Evolutionary conservation across 2,113 vertebrate genomes (phyloP).

Genomic region (Myotis lucifugus): DNA sequence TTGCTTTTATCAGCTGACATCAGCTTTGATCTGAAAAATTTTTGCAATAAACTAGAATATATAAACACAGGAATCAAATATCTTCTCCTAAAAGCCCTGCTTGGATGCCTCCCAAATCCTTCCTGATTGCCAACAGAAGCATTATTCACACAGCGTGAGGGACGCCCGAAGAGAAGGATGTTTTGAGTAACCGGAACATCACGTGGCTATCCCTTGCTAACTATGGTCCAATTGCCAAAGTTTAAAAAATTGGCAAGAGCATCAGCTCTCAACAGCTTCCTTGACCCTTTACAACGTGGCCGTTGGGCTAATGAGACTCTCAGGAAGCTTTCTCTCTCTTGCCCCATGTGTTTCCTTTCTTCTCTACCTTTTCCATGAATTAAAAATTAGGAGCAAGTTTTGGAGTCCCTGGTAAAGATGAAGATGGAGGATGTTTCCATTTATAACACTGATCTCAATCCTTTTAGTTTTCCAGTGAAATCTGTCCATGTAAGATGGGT

Average conservation of each 20-base stretch:
- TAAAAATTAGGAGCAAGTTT: not conserved
- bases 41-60: conserved; percentile 39
- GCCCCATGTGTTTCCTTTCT: not conserved
- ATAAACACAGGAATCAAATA: not conserved
- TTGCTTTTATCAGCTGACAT: not conserved
- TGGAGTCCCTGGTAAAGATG: not conserved
- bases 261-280: not conserved
- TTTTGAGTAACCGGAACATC: not conserved
- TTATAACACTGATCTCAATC: not conserved
- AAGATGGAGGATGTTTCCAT: not conserved
- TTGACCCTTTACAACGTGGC: not conserved
- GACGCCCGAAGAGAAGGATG: not conserved
- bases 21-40: not conserved
- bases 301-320: not conserved
- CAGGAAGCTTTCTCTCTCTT: not conserved
- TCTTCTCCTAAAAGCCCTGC: not conserved
- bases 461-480: conserved; percentile 33
- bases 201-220: not conserved
- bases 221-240: not conserved
- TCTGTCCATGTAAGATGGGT: not conserved
- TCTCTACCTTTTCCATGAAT: not conserved
- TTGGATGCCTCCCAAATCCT: not conserved
- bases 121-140: not conserved
- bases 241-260: not conserved
- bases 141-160: not conserved